phyloP scores from a whole-genome alignment of 2,113 vertebrate genomes.

The Hippocampus barbouri region DNA sequence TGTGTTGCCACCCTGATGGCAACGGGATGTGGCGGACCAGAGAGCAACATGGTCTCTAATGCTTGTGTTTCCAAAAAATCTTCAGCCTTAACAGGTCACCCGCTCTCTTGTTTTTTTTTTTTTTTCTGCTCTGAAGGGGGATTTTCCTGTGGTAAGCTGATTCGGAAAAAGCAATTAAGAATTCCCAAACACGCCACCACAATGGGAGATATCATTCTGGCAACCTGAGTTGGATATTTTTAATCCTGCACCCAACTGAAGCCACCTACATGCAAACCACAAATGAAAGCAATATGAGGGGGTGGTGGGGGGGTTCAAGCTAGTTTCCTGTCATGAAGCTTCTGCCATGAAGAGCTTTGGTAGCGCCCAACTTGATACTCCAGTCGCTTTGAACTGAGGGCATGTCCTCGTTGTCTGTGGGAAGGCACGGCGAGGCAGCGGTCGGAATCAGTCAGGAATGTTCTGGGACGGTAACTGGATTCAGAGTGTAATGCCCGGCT shows the following conservation, averaged over 20 bases:
- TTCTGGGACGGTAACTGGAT: constrained; percentile 68
- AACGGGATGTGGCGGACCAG: constrained; percentile 61
- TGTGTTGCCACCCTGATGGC: constrained; percentile 52
- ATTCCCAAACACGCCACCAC: constrained; percentile 72
- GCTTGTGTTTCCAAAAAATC: constrained; percentile 58
- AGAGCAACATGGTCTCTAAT: constrained; percentile 58
- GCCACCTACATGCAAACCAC: constrained; percentile 64
- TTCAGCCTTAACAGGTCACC: constrained; percentile 61
- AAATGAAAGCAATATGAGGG: constrained; percentile 53
- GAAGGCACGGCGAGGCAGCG: constrained; percentile 58
- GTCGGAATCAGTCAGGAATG: constrained; percentile 72
- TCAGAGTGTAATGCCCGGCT: constrained; percentile 61
- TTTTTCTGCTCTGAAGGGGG: constrained; percentile 63
- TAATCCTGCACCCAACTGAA: constrained; percentile 63
- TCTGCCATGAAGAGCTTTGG: constrained; percentile 64
- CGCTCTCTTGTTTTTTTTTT: constrained; percentile 48
- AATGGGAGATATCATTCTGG: constrained; percentile 67
- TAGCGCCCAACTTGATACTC: constrained; percentile 66
- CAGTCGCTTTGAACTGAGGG: constrained; percentile 53
- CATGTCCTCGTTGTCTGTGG: constrained; percentile 65
- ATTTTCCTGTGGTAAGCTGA: constrained; percentile 72
- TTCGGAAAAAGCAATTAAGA: constrained; percentile 76
- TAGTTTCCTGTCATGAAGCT: constrained; percentile 68
- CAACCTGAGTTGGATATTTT: constrained; percentile 70
- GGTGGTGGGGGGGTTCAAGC: constrained; percentile 44